phyloP scores from a whole-genome alignment of 2,113 vertebrate genomes.

The Benthochromis sp. region DNA sequence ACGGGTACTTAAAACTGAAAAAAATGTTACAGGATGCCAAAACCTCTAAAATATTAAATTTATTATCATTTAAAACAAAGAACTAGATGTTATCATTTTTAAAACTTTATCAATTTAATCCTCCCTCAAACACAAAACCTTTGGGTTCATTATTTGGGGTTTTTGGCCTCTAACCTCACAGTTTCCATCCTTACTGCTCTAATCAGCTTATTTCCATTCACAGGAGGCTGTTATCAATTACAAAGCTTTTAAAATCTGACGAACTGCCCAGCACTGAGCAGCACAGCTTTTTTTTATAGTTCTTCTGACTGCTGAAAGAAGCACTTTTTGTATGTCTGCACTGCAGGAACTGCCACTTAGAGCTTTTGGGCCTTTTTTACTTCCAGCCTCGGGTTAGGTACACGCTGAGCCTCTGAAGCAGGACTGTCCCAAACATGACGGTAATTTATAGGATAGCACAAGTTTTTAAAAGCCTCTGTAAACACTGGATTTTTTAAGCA shows the following conservation, averaged over 20 bases:
- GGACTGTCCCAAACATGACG: not conserved
- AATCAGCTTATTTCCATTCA: not conserved
- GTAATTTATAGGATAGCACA: not conserved
- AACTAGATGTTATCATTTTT: not conserved
- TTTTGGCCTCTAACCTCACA: not conserved
- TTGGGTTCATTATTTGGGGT: not conserved
- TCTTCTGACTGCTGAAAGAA: not conserved
- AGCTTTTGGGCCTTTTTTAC: not conserved
- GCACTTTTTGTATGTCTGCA: not conserved
- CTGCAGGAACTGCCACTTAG: not conserved
- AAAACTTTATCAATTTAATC: not conserved
- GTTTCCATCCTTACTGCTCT: not conserved
- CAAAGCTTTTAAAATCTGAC: not conserved
- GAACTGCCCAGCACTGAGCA: not conserved
- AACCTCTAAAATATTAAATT: not conserved
- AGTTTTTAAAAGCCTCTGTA: not conserved
- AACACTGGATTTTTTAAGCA: not conserved
- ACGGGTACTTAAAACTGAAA: not conserved
- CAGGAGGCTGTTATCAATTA: not conserved
- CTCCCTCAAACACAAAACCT: not conserved
- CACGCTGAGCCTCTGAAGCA: not conserved
- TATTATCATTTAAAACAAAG: not conserved
- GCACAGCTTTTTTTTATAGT: not conserved
- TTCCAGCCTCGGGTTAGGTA: not conserved
- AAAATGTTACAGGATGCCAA: too few species aligned